Evolutionary conservation across 92 coral and sea anemone genomes (phyloP).

Genomic region (Montipora capitata): DNA sequence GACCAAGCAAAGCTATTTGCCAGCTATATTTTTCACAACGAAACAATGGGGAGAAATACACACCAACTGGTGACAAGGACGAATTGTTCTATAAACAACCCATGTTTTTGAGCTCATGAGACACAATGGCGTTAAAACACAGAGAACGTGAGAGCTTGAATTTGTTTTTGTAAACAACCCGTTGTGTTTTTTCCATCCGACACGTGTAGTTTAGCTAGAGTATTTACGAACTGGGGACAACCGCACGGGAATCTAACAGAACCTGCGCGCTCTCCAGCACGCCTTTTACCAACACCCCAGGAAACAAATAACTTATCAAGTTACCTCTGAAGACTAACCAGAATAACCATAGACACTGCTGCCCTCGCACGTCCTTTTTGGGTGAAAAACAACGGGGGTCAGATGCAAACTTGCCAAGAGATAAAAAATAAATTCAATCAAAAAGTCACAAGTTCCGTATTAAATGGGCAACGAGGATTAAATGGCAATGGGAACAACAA

Average conservation of each 20-base stretch:
- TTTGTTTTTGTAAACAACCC: slow-evolving; percentile 15
- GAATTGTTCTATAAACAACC: not conserved
- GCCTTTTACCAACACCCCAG: too few species aligned
- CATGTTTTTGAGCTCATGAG: not conserved
- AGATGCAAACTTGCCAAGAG: too few species aligned
- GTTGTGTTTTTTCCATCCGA: slow-evolving; percentile 1
- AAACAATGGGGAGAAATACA: not conserved
- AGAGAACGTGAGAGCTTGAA: not conserved
- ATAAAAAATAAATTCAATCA: too few species aligned
- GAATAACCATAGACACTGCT: too few species aligned
- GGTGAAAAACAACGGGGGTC: too few species aligned
- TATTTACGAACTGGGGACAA: not conserved
- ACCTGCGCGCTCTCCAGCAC: not conserved
- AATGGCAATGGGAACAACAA: too few species aligned
- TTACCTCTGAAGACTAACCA: too few species aligned
- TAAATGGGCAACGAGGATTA: too few species aligned
- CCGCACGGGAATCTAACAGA: not conserved
- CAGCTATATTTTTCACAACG: not conserved
- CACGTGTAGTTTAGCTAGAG: slow-evolving; percentile 20
- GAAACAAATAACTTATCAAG: too few species aligned
- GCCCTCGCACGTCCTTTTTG: not conserved
- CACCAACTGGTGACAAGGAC: not conserved
- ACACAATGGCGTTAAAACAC: not conserved
- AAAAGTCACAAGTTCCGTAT: too few species aligned
- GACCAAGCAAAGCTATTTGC: not conserved